A percentile compares a stretch with the other conserved stretches of the same genome.
phyloP scores from a whole-genome alignment of 2,797 vertebrate species.

The Pseudopleuronectes americanus region DNA sequence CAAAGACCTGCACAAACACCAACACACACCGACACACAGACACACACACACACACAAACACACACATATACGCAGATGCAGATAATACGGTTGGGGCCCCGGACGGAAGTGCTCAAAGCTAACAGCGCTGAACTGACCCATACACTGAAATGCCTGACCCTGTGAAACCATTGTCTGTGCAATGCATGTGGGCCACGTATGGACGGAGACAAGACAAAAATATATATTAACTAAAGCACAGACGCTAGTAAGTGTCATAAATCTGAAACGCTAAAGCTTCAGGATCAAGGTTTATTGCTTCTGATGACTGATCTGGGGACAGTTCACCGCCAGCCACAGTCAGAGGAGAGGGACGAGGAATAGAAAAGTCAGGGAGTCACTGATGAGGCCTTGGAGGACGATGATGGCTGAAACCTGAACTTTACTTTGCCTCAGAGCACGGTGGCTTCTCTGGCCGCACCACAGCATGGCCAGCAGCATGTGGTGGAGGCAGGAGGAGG shows the following conservation, averaged over 20 bases:
- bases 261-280: not conserved
- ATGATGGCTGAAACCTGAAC: conserved; percentile 28
- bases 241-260: not conserved
- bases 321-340: no score
- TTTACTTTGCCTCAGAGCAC: conserved; percentile 34
- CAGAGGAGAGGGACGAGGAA: not conserved
- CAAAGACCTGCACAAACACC: conserved; percentile 28
- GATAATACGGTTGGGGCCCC: conserved; percentile 78
- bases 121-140: conserved; percentile 73
- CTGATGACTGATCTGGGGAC: no score
- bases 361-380: not conserved
- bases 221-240: conserved; percentile 31
- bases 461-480: not conserved
- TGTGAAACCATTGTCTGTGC: conserved; percentile 79
- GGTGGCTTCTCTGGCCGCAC: not conserved
- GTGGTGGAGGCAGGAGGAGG: not conserved
- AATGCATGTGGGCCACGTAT: conserved; percentile 48
- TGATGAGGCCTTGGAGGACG: conserved; percentile 4
- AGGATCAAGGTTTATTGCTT: not conserved
- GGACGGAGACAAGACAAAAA: conserved; percentile 41
- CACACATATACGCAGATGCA: conserved; percentile 38
- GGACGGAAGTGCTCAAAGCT: conserved; percentile 76
- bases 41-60: not conserved
- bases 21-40: not conserved
- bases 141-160: conserved; percentile 80